Evolutionary conservation across 2,888 invertebrate genomes (phyloP).

Genomic region (Pseudococcus jackbeardsleyi): DNA sequence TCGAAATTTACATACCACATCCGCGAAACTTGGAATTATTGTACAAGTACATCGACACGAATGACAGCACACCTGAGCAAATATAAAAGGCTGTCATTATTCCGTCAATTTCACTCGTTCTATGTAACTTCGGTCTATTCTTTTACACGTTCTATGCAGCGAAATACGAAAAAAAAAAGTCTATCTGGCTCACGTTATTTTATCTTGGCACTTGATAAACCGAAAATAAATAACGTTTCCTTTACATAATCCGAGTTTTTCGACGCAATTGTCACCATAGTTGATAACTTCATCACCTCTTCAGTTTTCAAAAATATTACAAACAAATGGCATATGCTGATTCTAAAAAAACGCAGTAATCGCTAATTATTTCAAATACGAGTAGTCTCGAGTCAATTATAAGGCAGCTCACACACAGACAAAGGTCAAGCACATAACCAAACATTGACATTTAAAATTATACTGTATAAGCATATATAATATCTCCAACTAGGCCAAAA

Average conservation of each 20-base stretch:
- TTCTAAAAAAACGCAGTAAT: neutral
- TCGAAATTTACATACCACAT: neutral
- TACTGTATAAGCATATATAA: neutral
- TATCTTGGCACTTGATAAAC: conserved; percentile 1
- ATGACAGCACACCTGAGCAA: conserved; percentile 3
- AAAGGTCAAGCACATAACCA: conserved; percentile 30
- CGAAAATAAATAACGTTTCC: neutral
- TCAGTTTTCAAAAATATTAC: neutral
- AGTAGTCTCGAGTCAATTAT: neutral
- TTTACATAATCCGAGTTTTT: neutral
- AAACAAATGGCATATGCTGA: neutral
- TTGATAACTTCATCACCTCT: neutral
- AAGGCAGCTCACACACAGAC: neutral
- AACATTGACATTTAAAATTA: conserved; percentile 24
- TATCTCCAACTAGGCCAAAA: conserved; percentile 6
- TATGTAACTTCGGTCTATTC: neutral
- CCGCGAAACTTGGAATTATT: neutral
- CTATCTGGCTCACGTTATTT: neutral
- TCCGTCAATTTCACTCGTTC: neutral
- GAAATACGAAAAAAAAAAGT: neutral
- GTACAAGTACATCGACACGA: neutral
- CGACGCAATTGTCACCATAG: neutral
- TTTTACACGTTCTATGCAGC: neutral
- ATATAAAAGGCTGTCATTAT: conserved; percentile 1
- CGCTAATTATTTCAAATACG: neutral